Base-by-base conservation (phyloP, 2,888 invertebrate genomes). In the Andrena minutula region DNA sequence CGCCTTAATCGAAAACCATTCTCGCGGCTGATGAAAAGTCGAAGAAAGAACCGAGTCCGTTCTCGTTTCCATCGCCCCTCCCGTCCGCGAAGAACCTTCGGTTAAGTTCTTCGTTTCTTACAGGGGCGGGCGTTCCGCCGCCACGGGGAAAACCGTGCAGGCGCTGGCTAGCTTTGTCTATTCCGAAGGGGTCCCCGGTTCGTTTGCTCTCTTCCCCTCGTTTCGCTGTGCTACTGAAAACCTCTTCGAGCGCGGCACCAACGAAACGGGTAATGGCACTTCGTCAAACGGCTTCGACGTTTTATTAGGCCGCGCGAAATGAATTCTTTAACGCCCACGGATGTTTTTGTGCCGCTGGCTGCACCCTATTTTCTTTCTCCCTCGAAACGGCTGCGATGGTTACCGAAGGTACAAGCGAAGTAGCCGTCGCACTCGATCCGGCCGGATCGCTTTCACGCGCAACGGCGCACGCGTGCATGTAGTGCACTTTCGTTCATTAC, bases 1-100 rank as follows among this genome's bases (percentile, higher is more conserved):
- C 76, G 82, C 79, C 84, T 90, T 89, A 89, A 89, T 89, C 88
- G 89, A 90, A 89, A 90, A 88, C 84, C 90, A 90, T 90, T 89
- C 90, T 89, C 86, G 79, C 84, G 86, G 82, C 84, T 90, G 88
- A 89, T 89, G 89, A 89, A 89, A 86, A 89, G 89, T 88, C 83
- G 88, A 87, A 83, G 89, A 88, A 89, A 84, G 82, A 83, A 80
- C 79, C 63, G 75, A 72, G 79, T 79, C 73, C 79, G 77, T 61
- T 69, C 80, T 76, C 79, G 75, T 76, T 83, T 75, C 69, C 65
- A 49, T 49, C 75, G 60, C 20, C 49, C 60, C 28, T n/a, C n/a
- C 30, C 28, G 49, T 12, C 32, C 49, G 77, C 56, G 69, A 32
- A 66, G 58, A 71, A 70, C 28, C 63, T 66, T 68, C 60, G 75